Evolutionary conservation across 2,888 invertebrate genomes (phyloP).

Genomic region (Emmelina monodactyla): DNA sequence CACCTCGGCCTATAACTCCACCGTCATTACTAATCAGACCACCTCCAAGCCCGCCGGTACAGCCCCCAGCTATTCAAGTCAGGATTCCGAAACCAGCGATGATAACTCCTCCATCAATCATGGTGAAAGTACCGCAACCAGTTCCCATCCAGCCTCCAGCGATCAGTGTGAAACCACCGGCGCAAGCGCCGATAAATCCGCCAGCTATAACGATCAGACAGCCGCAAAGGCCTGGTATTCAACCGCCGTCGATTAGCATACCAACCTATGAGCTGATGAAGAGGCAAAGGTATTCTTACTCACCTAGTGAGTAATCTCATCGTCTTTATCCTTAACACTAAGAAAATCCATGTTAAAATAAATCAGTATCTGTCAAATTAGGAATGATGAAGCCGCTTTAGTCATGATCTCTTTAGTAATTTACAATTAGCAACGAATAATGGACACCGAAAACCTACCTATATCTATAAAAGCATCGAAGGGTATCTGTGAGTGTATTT

Average conservation of each 20-base stretch:
- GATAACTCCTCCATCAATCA: slow-evolving; percentile 25
- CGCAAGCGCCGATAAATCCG: slow-evolving; percentile 5
- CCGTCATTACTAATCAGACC: slow-evolving; percentile 23
- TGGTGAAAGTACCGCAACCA: slow-evolving; percentile 27
- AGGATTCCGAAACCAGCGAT: slow-evolving; percentile 25
- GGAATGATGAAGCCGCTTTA: too few relatives aligned
- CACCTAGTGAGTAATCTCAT: too few relatives aligned
- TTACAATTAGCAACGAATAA: too few relatives aligned
- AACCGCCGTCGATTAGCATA: slow-evolving; percentile 4
- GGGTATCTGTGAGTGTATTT: too few relatives aligned
- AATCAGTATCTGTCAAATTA: too few relatives aligned
- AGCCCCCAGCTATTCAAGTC: slow-evolving; percentile 22
- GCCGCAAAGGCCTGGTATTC: slow-evolving; percentile 3
- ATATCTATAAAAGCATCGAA: too few relatives aligned
- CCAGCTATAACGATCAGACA: neutral
- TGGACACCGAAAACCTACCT: too few relatives aligned
- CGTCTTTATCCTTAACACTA: too few relatives aligned
- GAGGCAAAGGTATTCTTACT: too few relatives aligned
- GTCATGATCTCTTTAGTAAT: too few relatives aligned
- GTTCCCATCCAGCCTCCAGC: slow-evolving; percentile 27
- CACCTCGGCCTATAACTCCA: slow-evolving; percentile 25
- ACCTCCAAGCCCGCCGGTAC: slow-evolving; percentile 24
- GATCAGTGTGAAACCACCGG: slow-evolving; percentile 19
- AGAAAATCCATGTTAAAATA: too few relatives aligned
- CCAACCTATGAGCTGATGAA: too few relatives aligned